phyloP scores from a whole-genome alignment of 2,797 vertebrate species.

The Coregonus suidteri region DNA sequence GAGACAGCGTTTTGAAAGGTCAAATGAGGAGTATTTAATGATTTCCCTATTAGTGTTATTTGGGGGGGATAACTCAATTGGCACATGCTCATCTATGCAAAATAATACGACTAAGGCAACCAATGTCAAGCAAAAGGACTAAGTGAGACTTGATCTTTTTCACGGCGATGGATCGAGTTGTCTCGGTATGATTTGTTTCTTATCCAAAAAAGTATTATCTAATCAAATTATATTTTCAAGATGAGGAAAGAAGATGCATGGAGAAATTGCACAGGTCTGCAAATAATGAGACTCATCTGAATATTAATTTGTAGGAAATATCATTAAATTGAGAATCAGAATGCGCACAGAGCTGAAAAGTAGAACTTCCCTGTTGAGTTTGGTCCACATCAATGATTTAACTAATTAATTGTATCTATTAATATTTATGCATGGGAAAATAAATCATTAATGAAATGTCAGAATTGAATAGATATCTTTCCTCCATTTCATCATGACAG shows the following conservation, averaged over 20 bases:
- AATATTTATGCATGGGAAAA: slow-evolving; percentile 74
- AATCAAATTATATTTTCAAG: slow-evolving; percentile 12
- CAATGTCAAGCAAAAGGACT: slow-evolving; percentile 31
- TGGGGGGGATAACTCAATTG: slow-evolving; percentile 55
- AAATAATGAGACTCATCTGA: slow-evolving; percentile 41
- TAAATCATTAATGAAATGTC: slow-evolving; percentile 79
- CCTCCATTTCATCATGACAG: slow-evolving; percentile 66
- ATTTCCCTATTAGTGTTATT: slow-evolving; percentile 68
- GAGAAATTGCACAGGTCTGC: slow-evolving; percentile 31
- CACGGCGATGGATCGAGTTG: background rate
- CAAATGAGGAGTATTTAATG: slow-evolving; percentile 72
- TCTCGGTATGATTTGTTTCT: background rate
- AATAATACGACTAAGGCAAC: slow-evolving; percentile 47
- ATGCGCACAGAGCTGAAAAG: slow-evolving; percentile 56
- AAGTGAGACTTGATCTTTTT: background rate
- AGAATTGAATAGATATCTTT: slow-evolving; percentile 69
- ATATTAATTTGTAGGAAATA: slow-evolving; percentile 39
- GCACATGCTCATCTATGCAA: slow-evolving; percentile 52
- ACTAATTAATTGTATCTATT: slow-evolving; percentile 79
- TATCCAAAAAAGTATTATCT: slow-evolving; percentile 4
- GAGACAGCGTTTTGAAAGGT: slow-evolving; percentile 73
- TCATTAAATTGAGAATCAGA: slow-evolving; percentile 57
- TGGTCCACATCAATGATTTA: slow-evolving; percentile 55
- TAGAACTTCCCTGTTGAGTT: slow-evolving; percentile 61
- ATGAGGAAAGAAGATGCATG: slow-evolving; percentile 21